Conservation (phyloP, 1,140 invertebrate species). For the Pogonognathellus flavescens region DNA sequence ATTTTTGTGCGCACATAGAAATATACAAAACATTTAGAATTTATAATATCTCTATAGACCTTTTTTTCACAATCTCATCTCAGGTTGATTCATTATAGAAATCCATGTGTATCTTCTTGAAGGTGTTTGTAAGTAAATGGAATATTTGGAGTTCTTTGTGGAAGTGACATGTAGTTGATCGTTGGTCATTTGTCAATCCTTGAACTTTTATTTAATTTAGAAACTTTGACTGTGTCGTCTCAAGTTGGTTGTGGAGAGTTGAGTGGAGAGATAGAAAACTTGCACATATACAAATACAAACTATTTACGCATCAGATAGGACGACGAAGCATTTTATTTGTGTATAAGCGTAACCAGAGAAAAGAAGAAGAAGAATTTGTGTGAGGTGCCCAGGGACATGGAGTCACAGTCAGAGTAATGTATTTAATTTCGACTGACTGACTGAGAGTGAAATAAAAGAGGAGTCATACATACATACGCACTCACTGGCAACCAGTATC, state of each 20-base stretch:
- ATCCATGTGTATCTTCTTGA: too few relatives aligned
- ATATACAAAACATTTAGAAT: too few relatives aligned
- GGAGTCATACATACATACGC: background rate
- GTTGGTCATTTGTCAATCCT: background rate
- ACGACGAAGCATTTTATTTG: background rate
- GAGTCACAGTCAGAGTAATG: background rate
- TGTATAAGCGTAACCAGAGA: background rate
- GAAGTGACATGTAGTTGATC: background rate
- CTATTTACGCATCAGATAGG: too few relatives aligned
- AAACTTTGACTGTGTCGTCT: background rate
- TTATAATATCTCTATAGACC: too few relatives aligned
- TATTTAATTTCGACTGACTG: background rate
- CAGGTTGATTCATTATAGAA: too few relatives aligned
- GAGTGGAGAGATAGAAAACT: background rate
- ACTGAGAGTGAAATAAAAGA: background rate
- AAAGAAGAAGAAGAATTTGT: conserved; percentile 37
- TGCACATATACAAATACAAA: too few relatives aligned
- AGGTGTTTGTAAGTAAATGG: background rate
- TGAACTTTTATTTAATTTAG: conserved; percentile 22
- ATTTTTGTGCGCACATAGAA: too few relatives aligned
- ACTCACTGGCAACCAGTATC: too few relatives aligned
- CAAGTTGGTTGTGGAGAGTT: background rate
- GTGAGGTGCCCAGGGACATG: conserved; percentile 7
- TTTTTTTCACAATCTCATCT: too few relatives aligned
- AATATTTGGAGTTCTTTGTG: background rate